Conservation (phyloP, 2,797 vertebrate genomes). For the Tolypeutes matacus region DNA sequence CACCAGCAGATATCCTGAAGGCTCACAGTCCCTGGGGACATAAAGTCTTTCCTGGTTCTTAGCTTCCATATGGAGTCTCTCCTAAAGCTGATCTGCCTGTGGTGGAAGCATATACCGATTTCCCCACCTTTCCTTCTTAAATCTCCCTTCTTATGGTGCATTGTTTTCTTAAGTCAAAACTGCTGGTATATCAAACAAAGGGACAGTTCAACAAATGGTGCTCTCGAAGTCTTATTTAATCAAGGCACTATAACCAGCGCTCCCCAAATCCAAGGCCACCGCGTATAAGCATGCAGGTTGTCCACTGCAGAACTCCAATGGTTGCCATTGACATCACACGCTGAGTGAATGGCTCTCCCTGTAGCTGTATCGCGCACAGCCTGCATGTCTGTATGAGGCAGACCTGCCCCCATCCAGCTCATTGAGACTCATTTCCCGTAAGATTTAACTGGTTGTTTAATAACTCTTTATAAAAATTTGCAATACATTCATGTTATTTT, state of each 20-base stretch:
- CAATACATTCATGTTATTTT: slow-evolving; percentile 33
- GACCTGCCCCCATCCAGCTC: not conserved
- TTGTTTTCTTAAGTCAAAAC: not conserved
- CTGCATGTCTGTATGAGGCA: not conserved
- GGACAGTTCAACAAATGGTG: not conserved
- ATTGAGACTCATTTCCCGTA: not conserved
- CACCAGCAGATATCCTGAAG: not conserved
- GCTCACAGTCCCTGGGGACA: not conserved
- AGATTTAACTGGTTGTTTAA: slow-evolving; percentile 45
- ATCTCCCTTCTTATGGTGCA: not conserved
- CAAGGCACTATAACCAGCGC: not conserved
- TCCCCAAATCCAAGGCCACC: not conserved
- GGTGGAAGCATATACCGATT: not conserved
- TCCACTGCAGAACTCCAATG: not conserved
- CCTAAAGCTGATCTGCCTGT: not conserved
- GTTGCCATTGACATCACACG: not conserved
- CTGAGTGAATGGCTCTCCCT: not conserved
- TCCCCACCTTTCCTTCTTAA: not conserved
- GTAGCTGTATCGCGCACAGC: not conserved
- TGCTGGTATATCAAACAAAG: not conserved
- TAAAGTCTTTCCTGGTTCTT: not conserved
- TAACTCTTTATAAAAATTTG: slow-evolving; percentile 51
- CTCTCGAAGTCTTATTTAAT: slow-evolving; percentile 50
- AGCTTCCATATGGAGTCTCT: not conserved
- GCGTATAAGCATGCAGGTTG: not conserved